Conservation (phyloP, 2,797 vertebrate species). For the Tokudaia tokunoshimensis region DNA sequence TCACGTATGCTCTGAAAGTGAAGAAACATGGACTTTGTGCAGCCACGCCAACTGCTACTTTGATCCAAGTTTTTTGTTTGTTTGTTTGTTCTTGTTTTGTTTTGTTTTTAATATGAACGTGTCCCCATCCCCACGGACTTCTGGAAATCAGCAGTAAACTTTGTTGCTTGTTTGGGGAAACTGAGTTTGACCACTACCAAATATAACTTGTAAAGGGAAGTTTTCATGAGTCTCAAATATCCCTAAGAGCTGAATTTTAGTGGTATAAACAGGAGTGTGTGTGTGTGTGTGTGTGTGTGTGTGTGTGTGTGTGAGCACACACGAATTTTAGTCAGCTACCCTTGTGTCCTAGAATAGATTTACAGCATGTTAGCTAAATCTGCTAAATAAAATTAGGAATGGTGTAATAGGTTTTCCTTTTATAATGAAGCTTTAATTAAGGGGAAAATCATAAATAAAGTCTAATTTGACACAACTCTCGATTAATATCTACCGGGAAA, state of each 20-base stretch:
- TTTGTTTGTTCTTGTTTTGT: too few relatives aligned
- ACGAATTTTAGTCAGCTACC: neutral
- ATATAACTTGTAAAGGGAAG: neutral
- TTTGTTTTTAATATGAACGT: neutral
- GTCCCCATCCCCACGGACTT: neutral
- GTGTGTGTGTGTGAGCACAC: too few relatives aligned
- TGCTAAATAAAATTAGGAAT: slow-evolving; percentile 49
- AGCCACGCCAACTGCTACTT: slow-evolving; percentile 7
- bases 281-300: neutral
- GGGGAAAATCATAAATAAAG: slow-evolving; percentile 44
- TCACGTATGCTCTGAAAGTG: slow-evolving; percentile 18
- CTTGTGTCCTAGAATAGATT: neutral
- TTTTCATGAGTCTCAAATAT: neutral
- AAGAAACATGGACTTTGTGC: slow-evolving; percentile 21
- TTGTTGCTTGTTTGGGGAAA: slow-evolving; percentile 24
- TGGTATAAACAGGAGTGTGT: neutral
- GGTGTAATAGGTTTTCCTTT: slow-evolving; percentile 36
- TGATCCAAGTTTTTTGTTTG: neutral
- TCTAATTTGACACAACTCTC: neutral
- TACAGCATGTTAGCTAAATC: neutral
- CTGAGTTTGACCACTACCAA: neutral
- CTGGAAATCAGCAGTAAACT: slow-evolving; percentile 14
- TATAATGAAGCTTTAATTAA: slow-evolving; percentile 24
- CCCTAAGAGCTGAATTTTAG: neutral
- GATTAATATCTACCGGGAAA: neutral